phyloP scores from a whole-genome alignment of 1,140 invertebrate genomes.

The Drosophila kohkoa region DNA sequence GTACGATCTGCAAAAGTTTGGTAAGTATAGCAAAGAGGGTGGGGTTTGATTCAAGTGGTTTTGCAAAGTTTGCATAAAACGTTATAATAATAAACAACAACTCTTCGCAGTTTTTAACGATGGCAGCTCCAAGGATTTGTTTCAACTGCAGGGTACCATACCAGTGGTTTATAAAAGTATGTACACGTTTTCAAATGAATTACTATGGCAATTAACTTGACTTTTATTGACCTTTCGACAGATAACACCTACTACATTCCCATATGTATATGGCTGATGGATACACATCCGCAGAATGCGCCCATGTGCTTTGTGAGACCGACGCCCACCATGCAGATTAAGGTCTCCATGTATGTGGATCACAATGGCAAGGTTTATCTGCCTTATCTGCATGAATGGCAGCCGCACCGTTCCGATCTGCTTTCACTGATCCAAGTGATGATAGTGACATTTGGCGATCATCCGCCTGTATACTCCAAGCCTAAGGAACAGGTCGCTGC shows the following conservation, averaged over 20 bases:
- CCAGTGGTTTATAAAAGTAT: constrained; percentile 95
- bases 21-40: constrained; percentile 45
- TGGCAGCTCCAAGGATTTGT: constrained; percentile 92
- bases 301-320: constrained; percentile 99
- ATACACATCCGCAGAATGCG: constrained; percentile 98
- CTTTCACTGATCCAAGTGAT: constrained; percentile 95
- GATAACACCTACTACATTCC: constrained; percentile 97
- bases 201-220: neutral
- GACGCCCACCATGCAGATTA: constrained; percentile 97
- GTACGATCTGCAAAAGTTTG: constrained; percentile 74
- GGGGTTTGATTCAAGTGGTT: too few species aligned
- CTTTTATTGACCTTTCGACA: constrained; percentile 73
- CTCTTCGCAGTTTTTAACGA: constrained; percentile 93
- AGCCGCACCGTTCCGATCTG: constrained; percentile 93
- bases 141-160: constrained; percentile 96
- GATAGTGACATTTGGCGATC: constrained; percentile 96
- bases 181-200: neutral
- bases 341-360: constrained; percentile 97
- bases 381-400: constrained; percentile 98
- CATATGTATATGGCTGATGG: constrained; percentile 97
- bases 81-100: constrained; percentile 10
- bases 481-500: constrained; percentile 85
- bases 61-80: neutral
- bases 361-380: constrained; percentile 98
- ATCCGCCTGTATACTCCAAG: constrained; percentile 96